Evolutionary conservation across 2,888 invertebrate genomes (phyloP), one percentile per base, ranked within the genome.

Genomic region (Scaptomyza cyrtandrae): DNA sequence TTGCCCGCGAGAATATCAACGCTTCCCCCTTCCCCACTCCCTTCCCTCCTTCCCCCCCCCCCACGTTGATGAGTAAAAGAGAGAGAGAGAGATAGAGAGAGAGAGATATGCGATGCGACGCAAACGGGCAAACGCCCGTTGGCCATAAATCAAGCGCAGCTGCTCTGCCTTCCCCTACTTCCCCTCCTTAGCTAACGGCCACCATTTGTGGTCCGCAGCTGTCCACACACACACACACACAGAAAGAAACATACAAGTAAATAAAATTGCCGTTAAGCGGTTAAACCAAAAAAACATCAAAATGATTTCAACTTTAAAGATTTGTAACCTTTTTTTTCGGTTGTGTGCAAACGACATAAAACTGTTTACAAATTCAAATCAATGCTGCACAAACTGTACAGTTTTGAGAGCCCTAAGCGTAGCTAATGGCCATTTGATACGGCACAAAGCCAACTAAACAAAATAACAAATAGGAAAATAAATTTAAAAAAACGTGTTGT

Each of bases 141-240:
- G 66, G 71, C 43, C 78, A 83, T 80, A 80, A 80, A 83, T 80
- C 84, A 76, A 80, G 65, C 58, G 62, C 71, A 62, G 59, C 66
- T 58, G 54, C 64, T 39, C 39, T 58, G 59, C 59, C 56, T 35
- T 9, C 13, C 19, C 10, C 14, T 10, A 33, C 13, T 3, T 5
- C 4, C 27, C 13, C 29, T 2, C 10, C 6, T 9, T 9, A 46
- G 3, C 35, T 14, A 1, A 13, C 49, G 37, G 14, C 11, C 10
- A 14, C 44, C 16, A 6, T 5, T 29, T 53, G 5, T 16, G 6
- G 31, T 29, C 6, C 27, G 10, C 63, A 64, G 31, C 56, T 63
- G 53, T 54, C 39, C 59, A 29, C 53, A 57, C n/a, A 49, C 37
- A n/a, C 3, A 37, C n/a, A 39, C 39, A 39, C 39, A 39, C 37